Conservation (phyloP, 2,888 invertebrate genomes). For the Phyllotreta cruciferae region DNA sequence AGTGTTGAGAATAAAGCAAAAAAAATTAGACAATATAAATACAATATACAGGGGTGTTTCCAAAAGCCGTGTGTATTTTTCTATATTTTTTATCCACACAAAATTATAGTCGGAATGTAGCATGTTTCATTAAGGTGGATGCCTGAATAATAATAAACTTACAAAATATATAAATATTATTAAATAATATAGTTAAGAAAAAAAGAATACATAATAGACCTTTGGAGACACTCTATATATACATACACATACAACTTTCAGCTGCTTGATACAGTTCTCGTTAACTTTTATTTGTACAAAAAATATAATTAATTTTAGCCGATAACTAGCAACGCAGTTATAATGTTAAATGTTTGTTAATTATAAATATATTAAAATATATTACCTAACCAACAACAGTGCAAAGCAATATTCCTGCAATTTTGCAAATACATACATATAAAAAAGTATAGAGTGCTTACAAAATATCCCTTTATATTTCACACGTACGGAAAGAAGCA, state of each 20-base stretch:
- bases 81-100: conserved; percentile 24
- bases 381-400: conserved; percentile 58
- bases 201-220: conserved; percentile 19
- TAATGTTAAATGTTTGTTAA: conserved; percentile 46
- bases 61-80: conserved; percentile 28
- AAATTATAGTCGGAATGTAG: conserved; percentile 20
- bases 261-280: conserved; percentile 37
- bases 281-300: conserved; percentile 47
- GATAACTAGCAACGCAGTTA: conserved; percentile 53
- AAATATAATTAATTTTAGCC: conserved; percentile 50
- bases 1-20: conserved; percentile 33
- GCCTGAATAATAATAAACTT: conserved; percentile 6
- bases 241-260: conserved; percentile 36
- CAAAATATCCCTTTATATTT: conserved; percentile 52
- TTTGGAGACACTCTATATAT: conserved; percentile 35
- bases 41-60: conserved; percentile 37
- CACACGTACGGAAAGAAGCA: conserved; percentile 55
- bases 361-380: conserved; percentile 53
- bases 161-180: conserved; percentile 5
- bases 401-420: conserved; percentile 46
- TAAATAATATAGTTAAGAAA: conserved; percentile 1
- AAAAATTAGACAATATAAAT: conserved; percentile 35
- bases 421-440: conserved; percentile 39
- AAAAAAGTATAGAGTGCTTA: conserved; percentile 51
- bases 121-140: conserved; percentile 7